phyloP scores from a whole-genome alignment of 2,113 vertebrate species.

The Hippotragus niger region DNA sequence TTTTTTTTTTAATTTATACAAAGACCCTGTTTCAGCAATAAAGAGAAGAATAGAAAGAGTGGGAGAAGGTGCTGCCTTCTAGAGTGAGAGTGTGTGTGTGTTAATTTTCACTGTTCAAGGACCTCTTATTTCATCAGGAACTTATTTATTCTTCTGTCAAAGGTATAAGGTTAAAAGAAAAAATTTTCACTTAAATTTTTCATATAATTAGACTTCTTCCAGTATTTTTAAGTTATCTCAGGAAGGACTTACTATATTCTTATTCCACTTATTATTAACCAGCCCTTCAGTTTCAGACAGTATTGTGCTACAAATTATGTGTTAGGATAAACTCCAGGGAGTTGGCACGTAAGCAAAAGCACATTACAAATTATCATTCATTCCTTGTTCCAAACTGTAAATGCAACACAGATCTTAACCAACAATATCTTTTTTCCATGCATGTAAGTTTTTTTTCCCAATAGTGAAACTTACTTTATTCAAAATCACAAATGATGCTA shows the following conservation, averaged over 20 bases:
- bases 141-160: constrained; percentile 22
- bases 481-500: background rate
- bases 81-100: background rate
- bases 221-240: background rate
- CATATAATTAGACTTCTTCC: background rate
- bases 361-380: background rate
- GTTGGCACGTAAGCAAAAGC: background rate
- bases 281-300: background rate
- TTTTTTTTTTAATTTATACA: background rate
- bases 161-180: background rate
- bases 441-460: background rate
- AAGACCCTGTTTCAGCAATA: background rate
- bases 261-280: background rate
- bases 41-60: background rate
- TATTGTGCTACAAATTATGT: background rate
- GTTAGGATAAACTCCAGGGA: background rate
- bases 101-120: background rate
- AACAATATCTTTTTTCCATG: background rate
- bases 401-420: background rate
- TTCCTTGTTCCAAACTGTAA: background rate
- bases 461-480: background rate
- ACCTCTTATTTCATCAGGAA: background rate
- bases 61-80: background rate
- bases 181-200: background rate
- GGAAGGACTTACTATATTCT: background rate